These are phyloP conservation scores for Pyrrhosoma nymphula DNA, from an alignment of 2,888 invertebrate genomes.

Conservation along the genomic window DNA sequence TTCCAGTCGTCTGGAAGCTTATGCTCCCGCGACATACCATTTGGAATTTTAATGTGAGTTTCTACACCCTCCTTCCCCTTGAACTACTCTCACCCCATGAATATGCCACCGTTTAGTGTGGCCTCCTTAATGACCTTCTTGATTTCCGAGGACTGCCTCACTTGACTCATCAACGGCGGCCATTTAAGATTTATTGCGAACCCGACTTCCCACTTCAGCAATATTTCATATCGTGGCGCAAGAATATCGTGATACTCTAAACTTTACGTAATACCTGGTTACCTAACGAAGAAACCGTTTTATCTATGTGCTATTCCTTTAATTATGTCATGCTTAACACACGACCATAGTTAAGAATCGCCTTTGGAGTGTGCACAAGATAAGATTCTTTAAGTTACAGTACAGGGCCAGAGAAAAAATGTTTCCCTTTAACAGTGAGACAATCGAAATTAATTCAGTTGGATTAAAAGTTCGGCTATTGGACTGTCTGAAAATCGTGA, in stretches of 20 bases:
- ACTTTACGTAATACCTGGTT: not conserved
- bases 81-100: constrained; percentile 10
- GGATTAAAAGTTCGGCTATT: too few species aligned
- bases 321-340: too few species aligned
- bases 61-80: not conserved
- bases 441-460: too few species aligned
- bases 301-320: too few species aligned
- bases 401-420: too few species aligned
- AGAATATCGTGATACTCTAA: not conserved
- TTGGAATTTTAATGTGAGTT: not conserved
- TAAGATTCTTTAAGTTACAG: too few species aligned
- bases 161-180: not conserved
- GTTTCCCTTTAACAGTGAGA: too few species aligned
- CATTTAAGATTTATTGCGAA: not conserved
- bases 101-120: not conserved
- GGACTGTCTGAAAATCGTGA: too few species aligned
- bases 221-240: not conserved
- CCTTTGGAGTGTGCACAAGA: too few species aligned
- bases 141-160: not conserved
- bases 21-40: not conserved
- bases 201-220: not conserved
- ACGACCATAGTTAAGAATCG: too few species aligned
- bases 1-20: not conserved
- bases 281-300: not conserved
- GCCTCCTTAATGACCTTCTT: not conserved